phyloP scores from a whole-genome alignment of 2,113 vertebrate species.

The Caretta caretta region DNA sequence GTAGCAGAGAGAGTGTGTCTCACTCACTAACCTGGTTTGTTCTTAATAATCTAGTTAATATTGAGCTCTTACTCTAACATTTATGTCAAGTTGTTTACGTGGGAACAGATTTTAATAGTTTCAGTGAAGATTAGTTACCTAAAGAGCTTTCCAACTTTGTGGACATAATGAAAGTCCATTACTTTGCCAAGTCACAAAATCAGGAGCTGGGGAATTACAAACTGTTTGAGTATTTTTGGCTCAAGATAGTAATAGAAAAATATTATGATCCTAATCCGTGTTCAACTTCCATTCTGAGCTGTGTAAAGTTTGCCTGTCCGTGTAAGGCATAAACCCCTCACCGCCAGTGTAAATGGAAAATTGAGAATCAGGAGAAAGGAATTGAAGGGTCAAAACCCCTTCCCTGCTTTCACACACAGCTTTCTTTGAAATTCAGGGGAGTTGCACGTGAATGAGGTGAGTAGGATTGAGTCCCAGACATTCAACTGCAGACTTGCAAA shows the following conservation, averaged over 20 bases:
- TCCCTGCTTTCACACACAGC: not conserved
- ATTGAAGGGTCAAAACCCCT: not conserved
- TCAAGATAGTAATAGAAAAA: not conserved
- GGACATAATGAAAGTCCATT: not conserved
- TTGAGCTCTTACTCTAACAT: not conserved
- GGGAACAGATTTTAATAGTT: not conserved
- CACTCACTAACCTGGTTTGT: not conserved
- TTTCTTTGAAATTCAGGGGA: not conserved
- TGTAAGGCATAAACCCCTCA: not conserved
- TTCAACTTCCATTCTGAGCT: not conserved
- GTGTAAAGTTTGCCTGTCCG: not conserved
- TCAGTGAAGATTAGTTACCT: not conserved
- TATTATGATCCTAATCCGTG: not conserved
- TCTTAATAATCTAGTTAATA: not conserved
- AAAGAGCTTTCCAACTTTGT: not conserved
- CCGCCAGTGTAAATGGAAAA: not conserved
- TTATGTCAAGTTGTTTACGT: not conserved
- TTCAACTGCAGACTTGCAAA: not conserved
- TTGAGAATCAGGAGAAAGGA: not conserved
- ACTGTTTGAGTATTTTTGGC: not conserved
- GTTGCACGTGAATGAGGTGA: not conserved
- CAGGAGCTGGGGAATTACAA: not conserved
- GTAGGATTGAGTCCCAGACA: not conserved
- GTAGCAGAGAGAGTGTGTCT: not conserved
- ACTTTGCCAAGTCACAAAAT: not conserved